Conservation (phyloP, 1,140 invertebrate genomes). For the Pogonomyrmex californicus region DNA sequence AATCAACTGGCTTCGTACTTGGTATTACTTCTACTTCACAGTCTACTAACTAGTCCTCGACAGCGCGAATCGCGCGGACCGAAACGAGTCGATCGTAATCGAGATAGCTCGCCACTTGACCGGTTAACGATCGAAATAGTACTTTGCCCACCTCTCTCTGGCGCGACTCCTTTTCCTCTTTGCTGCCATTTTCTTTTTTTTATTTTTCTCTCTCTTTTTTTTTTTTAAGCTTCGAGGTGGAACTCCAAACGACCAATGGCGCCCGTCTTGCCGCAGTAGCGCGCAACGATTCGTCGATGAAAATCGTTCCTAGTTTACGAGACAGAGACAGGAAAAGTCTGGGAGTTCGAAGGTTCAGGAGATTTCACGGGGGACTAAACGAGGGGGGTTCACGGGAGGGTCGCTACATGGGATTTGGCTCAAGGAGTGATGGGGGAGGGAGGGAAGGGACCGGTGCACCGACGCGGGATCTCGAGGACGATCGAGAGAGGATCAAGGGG, state of each 20-base stretch:
- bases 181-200: slow-evolving; percentile 11
- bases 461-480: slow-evolving; percentile 71
- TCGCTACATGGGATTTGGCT: slow-evolving; percentile 37
- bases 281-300: slow-evolving; percentile 63
- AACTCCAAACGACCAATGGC: slow-evolving; percentile 58
- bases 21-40: not conserved
- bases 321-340: slow-evolving; percentile 34
- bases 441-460: slow-evolving; percentile 36
- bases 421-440: not conserved
- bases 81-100: not conserved
- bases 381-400: not conserved
- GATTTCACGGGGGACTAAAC: not conserved
- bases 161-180: slow-evolving; percentile 48
- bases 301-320: slow-evolving; percentile 49
- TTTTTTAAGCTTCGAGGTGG: slow-evolving; percentile 42
- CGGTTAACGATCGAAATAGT: slow-evolving; percentile 67
- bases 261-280: slow-evolving; percentile 60
- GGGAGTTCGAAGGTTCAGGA: not conserved
- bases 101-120: slow-evolving; percentile 37
- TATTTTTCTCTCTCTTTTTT: slow-evolving; percentile 5
- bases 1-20: not conserved
- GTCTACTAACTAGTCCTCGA: not conserved
- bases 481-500: slow-evolving; percentile 71
- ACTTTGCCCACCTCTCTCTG: slow-evolving; percentile 74
- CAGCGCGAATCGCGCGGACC: not conserved